Conservation (phyloP, 2,888 invertebrate species). For the Eupithecia exiguata region DNA sequence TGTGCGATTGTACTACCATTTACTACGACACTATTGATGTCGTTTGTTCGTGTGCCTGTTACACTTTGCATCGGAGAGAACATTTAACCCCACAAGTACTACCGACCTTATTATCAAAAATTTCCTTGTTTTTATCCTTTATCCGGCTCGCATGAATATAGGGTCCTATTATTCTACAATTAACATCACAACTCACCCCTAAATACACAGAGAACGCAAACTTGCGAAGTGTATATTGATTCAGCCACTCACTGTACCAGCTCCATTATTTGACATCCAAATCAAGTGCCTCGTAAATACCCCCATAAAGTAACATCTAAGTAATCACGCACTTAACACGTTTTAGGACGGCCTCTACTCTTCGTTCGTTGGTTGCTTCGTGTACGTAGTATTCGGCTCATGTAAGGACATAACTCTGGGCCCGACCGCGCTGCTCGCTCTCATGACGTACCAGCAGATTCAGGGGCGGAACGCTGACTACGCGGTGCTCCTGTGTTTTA, state of each 20-base stretch:
- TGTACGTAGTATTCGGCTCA: slow-evolving; percentile 95
- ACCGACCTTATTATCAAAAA: no score
- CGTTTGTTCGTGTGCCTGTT: background rate
- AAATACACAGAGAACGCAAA: slow-evolving; percentile 1
- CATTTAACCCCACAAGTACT: background rate
- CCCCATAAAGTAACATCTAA: slow-evolving; percentile 17
- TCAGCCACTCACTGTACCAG: slow-evolving; percentile 5
- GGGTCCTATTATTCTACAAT: background rate
- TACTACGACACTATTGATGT: background rate
- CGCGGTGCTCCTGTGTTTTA: slow-evolving; percentile 92
- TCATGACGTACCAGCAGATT: slow-evolving; percentile 94
- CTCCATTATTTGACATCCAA: slow-evolving; percentile 14
- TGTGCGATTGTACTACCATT: slow-evolving; percentile 6
- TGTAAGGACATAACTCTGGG: slow-evolving; percentile 94
- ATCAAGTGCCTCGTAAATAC: slow-evolving; percentile 15
- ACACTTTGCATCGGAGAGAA: background rate
- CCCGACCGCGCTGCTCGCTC: slow-evolving; percentile 96
- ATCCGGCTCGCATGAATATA: background rate
- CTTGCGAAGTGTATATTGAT: background rate
- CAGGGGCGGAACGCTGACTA: slow-evolving; percentile 89
- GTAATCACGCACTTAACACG: slow-evolving; percentile 25
- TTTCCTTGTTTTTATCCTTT: background rate
- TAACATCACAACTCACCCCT: background rate
- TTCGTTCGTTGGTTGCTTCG: slow-evolving; percentile 96
- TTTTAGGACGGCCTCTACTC: slow-evolving; percentile 96